phyloP scores from a whole-genome alignment of 1,140 invertebrate species.

The Bombyx mandarina region DNA sequence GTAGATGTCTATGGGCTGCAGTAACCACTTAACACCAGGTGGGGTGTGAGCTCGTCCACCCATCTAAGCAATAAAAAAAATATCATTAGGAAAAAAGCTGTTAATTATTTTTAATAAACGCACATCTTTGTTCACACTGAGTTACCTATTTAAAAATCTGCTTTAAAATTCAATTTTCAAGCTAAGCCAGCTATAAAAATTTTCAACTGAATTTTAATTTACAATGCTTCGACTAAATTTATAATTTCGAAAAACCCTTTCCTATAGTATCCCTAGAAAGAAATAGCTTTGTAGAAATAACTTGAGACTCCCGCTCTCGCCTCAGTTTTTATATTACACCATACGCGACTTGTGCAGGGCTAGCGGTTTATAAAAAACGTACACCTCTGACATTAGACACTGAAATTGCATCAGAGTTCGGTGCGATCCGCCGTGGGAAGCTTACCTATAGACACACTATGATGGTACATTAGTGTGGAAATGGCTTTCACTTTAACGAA shows the following conservation, averaged over 20 bases:
- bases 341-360: conserved; percentile 26
- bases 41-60: no score
- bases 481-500: conserved; percentile 13
- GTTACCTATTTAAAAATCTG: no score
- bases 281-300: neutral
- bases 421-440: conserved; percentile 47
- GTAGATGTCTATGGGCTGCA: no score
- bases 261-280: neutral
- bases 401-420: conserved; percentile 54
- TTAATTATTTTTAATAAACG: no score
- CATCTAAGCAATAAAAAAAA: no score
- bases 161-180: no score
- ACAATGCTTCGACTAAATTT: no score
- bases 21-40: no score
- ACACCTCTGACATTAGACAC: conserved; percentile 60
- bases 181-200: no score
- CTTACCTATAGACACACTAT: conserved; percentile 28
- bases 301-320: neutral
- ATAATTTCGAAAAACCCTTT: neutral
- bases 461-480: conserved; percentile 17
- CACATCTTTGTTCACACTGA: no score
- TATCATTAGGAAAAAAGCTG: no score
- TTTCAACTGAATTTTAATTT: no score
- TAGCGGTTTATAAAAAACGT: conserved; percentile 61
- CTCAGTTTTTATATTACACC: conserved; percentile 8